Base-by-base conservation (phyloP, 2,797 vertebrate genomes). In the Menidia menidia region DNA sequence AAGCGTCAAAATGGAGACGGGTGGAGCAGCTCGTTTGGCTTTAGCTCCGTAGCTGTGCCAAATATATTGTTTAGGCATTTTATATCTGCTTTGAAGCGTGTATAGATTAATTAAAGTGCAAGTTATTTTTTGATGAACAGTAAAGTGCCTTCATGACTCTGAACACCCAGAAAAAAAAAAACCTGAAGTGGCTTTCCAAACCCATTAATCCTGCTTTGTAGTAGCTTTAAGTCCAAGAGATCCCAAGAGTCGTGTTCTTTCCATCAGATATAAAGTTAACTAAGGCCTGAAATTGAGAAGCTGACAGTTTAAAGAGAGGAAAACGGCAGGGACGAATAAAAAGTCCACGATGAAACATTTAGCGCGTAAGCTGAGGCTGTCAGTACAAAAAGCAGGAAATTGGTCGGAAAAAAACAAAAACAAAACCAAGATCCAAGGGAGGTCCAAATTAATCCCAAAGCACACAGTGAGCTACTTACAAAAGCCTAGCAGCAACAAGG, bases 381-480 rank as follows among this genome's bases (percentile, higher is more conserved):
- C 39, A 31, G 18, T 39, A 25, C 33, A 39, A 35, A 42, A 44
- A 18, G 30, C 19, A 19, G 44, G 18, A 30, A 39, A 41, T 25
- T 6, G 35, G 35, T 7, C 1, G 35, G 6, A 10, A 7, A 7
- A 10, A 39, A 39, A 9, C 5, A 39, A 9, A 50, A 16, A 9
- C 51, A 67, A 58, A n/a, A 31, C 59, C 39, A 31, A 54, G 31
- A 57, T 35, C 11, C 51, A 25, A 47, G 33, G 32, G 32, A 35
- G 7, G 32, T 60, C 50, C 58, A 60, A 31, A 58, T 57, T 52
- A 71, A 58, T 64, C 69, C 60, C 60, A 64, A 64, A 64, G 33
- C 30, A 44, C n/a, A 52, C 54, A 52, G 4, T 31, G 31, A 47
- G 51, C 31, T 55, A 35, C 19, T 55, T 55, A 13, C 15, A 61